phyloP scores from a whole-genome alignment of 2,113 vertebrate species.

The Loxodonta africana region DNA sequence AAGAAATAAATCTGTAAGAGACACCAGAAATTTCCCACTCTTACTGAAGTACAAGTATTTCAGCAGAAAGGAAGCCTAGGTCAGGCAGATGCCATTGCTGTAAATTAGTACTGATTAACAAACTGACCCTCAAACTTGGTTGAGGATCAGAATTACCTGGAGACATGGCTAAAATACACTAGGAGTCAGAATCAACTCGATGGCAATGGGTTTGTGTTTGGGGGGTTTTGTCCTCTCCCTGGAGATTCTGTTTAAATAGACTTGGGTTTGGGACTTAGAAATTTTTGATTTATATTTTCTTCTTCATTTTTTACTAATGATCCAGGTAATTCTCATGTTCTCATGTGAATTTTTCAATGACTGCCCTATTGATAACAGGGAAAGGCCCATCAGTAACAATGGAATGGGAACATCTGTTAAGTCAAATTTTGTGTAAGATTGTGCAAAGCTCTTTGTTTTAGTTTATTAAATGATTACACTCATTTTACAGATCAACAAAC shows the following conservation, averaged over 20 bases:
- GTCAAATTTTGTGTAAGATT: background rate
- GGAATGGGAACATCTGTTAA: background rate
- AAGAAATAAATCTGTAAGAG: background rate
- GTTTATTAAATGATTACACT: background rate
- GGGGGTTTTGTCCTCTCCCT: background rate
- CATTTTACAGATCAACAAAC: constrained; percentile 14
- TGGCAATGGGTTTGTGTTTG: no score
- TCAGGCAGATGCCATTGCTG: background rate
- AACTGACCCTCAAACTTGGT: background rate
- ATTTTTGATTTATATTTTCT: background rate
- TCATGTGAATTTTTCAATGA: background rate
- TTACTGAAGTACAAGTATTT: background rate
- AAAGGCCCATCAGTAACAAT: background rate
- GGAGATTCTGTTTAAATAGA: background rate
- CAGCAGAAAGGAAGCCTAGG: background rate
- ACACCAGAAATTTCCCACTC: background rate
- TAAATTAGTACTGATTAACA: background rate
- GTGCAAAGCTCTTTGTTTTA: background rate
- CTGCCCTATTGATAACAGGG: background rate
- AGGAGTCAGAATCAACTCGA: no score
- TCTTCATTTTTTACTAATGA: background rate
- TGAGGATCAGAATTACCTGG: background rate
- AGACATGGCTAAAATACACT: background rate
- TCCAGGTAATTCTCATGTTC: background rate
- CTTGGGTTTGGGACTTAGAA: background rate